Evolutionary conservation across 2,113 vertebrate species (phyloP).

Genomic region (Vulpes lagopus): DNA sequence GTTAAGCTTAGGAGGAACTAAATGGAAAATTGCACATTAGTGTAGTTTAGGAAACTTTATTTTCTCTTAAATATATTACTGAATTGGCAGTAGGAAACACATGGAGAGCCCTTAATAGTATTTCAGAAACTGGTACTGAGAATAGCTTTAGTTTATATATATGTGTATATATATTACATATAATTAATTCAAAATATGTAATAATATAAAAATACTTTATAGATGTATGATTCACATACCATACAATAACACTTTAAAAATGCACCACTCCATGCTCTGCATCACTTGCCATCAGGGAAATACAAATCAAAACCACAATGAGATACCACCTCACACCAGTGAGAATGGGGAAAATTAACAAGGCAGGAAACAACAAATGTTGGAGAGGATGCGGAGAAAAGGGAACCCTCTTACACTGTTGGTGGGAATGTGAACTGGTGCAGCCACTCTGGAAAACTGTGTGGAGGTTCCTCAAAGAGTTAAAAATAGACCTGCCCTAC

Average conservation of each 20-base stretch:
- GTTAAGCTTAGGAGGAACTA: background rate
- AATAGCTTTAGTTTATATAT: background rate
- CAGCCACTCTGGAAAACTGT: too few species aligned
- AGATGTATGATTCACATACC: background rate
- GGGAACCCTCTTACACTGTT: too few species aligned
- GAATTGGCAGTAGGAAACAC: background rate
- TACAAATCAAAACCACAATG: too few species aligned
- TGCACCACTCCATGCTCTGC: background rate
- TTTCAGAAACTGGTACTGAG: conserved; percentile 7
- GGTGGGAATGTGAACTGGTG: too few species aligned
- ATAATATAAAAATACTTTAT: background rate
- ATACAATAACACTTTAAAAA: background rate
- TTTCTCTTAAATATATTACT: conserved; percentile 19
- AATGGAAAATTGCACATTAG: conserved; percentile 29
- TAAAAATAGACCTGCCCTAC: too few species aligned
- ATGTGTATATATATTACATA: background rate
- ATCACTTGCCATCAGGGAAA: too few species aligned
- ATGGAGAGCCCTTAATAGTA: background rate
- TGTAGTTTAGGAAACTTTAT: background rate
- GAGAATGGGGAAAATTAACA: too few species aligned
- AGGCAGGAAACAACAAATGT: too few species aligned
- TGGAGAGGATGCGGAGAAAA: too few species aligned
- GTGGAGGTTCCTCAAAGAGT: too few species aligned
- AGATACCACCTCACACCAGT: too few species aligned
- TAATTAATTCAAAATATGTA: background rate